Percentiles rank a stretch among this genome's conserved stretches.
These are phyloP conservation scores for Mesoligia furuncula DNA, from an alignment of 2,888 invertebrate species.

Conservation along the genomic window DNA sequence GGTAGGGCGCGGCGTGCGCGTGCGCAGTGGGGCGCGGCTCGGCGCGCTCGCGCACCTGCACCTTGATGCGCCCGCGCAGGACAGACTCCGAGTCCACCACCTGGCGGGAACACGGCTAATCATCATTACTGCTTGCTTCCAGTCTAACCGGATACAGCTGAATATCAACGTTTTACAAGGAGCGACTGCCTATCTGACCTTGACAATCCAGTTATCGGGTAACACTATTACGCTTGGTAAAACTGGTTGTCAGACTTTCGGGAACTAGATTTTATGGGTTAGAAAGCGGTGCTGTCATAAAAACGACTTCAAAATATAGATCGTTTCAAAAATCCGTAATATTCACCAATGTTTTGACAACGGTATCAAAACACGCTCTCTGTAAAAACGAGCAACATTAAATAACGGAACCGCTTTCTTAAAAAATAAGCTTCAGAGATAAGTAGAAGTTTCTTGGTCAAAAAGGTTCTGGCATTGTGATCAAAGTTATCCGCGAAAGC, in stretches of 20 bases:
- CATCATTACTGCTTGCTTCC: neutral
- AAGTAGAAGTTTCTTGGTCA: neutral
- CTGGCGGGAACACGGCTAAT: conserved; percentile 73
- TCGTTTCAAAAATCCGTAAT: no score
- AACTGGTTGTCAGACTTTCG: neutral
- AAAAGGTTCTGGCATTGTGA: neutral
- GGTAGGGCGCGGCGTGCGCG: conserved; percentile 83
- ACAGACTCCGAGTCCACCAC: conserved; percentile 89
- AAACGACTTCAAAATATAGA: no score
- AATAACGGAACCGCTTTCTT: neutral
- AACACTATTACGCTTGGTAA: no score
- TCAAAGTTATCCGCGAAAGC: neutral
- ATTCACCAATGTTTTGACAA: no score
- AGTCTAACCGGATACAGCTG: neutral
- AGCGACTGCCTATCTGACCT: neutral
- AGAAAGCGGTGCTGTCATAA: neutral
- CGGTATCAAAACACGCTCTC: neutral
- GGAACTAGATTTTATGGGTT: neutral
- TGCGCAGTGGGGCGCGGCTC: conserved; percentile 88
- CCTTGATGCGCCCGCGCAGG: conserved; percentile 91
- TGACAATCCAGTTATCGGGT: neutral
- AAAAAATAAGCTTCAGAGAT: neutral
- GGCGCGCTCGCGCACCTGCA: conserved; percentile 85
- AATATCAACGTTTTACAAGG: neutral
- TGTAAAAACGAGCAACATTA: neutral